A percentile compares a stretch with the other conserved stretches of the same genome.
Evolutionary conservation across 1,140 invertebrate genomes (phyloP).

Genomic region (Aphaenogaster floridana): DNA sequence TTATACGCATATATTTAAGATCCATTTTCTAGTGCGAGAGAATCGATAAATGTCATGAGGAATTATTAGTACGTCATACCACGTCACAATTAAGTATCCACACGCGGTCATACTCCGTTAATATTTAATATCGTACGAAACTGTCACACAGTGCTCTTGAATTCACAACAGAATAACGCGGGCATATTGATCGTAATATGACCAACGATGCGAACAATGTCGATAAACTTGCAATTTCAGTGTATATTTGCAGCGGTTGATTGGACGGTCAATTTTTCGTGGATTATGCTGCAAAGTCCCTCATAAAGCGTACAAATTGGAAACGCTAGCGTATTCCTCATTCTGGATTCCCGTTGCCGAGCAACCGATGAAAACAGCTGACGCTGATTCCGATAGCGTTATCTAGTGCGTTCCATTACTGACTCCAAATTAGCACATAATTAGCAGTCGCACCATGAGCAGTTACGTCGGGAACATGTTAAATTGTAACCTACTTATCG

Average conservation of each 20-base stretch:
- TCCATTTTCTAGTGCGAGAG: not conserved
- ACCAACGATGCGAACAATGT: constrained; percentile 10
- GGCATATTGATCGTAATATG: not conserved
- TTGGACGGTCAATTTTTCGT: constrained; percentile 55
- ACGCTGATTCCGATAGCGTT: constrained; percentile 57
- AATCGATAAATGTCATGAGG: not conserved
- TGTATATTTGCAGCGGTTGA: constrained; percentile 12
- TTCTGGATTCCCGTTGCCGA: constrained; percentile 30
- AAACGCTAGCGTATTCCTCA: constrained; percentile 16
- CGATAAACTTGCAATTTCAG: constrained; percentile 51
- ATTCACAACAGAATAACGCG: not conserved
- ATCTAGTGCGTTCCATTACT: constrained; percentile 66
- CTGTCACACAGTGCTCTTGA: not conserved
- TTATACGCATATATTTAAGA: not conserved
- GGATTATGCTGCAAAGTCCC: constrained; percentile 41
- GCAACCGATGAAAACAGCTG: constrained; percentile 66
- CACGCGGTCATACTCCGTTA: not conserved
- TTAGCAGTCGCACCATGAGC: constrained; percentile 59
- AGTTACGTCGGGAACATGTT: constrained; percentile 53
- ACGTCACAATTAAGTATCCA: not conserved
- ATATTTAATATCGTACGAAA: constrained; percentile 10
- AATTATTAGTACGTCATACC: not conserved
- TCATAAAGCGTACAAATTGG: constrained; percentile 56
- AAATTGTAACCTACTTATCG: constrained; percentile 66
- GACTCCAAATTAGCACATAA: constrained; percentile 74